Conservation (phyloP, 2,113 vertebrate genomes). For the Enhydra lutris region DNA sequence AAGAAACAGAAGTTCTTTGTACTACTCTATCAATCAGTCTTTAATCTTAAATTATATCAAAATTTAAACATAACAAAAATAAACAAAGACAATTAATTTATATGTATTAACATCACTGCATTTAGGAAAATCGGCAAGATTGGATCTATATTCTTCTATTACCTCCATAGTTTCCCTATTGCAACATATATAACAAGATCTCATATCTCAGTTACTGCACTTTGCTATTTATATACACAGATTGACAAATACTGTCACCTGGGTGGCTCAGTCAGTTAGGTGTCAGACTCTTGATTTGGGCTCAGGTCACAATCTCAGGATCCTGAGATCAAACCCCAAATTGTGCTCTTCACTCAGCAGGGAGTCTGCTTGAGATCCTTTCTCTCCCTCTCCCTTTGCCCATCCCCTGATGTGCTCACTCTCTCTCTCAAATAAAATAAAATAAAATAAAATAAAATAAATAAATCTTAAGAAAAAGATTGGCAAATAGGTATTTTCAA, state of each 20-base stretch:
- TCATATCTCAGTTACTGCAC: constrained; percentile 39
- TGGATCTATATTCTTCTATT: constrained; percentile 14
- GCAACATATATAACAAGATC: constrained; percentile 23
- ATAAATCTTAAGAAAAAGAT: not conserved
- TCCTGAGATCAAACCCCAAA: not conserved
- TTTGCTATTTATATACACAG: constrained; percentile 67
- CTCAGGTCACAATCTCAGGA: not conserved
- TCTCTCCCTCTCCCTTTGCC: not conserved
- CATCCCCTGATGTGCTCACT: not conserved
- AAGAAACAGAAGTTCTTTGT: not conserved
- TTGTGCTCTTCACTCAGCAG: not conserved
- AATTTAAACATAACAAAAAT: not conserved
- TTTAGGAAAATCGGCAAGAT: constrained; percentile 41
- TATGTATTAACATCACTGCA: not conserved
- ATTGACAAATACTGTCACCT: constrained; percentile 50
- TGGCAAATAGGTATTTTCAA: constrained; percentile 59
- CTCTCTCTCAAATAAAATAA: too few relatives aligned
- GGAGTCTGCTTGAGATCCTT: not conserved
- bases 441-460: too few relatives aligned
- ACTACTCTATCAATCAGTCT: not conserved
- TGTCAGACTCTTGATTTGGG: not conserved
- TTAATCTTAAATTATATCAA: not conserved
- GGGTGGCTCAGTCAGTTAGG: not conserved
- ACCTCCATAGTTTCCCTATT: constrained; percentile 41
- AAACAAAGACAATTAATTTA: not conserved